phyloP scores from a whole-genome alignment of 2,797 vertebrate species.

The Pipistrellus nathusii region DNA sequence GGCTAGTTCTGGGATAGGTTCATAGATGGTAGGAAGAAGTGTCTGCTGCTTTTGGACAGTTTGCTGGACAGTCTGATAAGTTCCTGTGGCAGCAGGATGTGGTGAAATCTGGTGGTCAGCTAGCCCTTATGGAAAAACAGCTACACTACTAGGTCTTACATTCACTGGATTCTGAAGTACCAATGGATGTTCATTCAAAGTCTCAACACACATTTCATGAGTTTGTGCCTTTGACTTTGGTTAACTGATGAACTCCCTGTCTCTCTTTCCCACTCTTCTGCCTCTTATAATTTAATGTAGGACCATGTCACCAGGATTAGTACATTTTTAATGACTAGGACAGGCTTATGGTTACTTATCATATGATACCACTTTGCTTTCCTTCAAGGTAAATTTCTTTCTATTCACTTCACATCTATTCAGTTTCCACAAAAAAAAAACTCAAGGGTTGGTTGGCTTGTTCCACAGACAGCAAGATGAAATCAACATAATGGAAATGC shows the following conservation, averaged over 20 bases:
- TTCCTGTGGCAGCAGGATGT: not conserved
- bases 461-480: no score
- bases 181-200: not conserved
- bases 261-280: not conserved
- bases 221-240: not conserved
- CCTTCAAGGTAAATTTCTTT: no score
- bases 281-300: not conserved
- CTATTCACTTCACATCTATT: no score
- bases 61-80: not conserved
- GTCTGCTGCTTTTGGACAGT: not conserved
- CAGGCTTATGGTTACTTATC: not conserved
- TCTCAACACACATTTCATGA: not conserved
- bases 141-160: not conserved
- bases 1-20: not conserved
- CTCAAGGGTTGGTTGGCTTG: no score
- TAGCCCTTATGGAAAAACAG: not conserved
- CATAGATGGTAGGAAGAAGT: not conserved
- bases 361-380: no score
- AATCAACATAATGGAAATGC: no score
- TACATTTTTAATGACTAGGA: not conserved
- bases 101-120: not conserved
- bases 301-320: not conserved
- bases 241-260: not conserved
- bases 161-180: not conserved
- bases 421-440: no score